These are phyloP conservation scores for Opisthograptis luteolata DNA, from an alignment of 2,888 invertebrate species.

Conservation along the genomic window DNA sequence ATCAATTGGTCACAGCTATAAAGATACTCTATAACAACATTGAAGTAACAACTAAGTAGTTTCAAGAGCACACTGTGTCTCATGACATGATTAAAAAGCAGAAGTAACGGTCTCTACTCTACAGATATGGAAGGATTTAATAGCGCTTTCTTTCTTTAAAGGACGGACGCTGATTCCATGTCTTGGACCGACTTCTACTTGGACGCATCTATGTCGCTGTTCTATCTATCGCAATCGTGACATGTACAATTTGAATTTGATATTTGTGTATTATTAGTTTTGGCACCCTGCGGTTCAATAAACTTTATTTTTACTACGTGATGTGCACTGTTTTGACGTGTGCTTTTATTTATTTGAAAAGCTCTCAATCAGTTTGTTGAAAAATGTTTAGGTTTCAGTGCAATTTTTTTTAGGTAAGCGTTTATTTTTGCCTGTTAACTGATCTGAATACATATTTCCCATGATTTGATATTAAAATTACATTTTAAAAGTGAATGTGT, in stretches of 20 bases:
- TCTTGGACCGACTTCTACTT: conserved; percentile 26
- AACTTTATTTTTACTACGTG: conserved; percentile 30
- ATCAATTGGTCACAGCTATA: conserved; percentile 15
- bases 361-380: conserved; percentile 19
- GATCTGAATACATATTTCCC: no score
- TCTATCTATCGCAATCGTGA: conserved; percentile 41
- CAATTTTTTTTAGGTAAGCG: not conserved
- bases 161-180: conserved; percentile 56
- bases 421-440: no score
- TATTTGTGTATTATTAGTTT: conserved; percentile 32
- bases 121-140: conserved; percentile 77
- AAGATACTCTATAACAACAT: conserved; percentile 8
- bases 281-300: conserved; percentile 25
- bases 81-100: conserved; percentile 29
- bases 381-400: not conserved
- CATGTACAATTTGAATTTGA: conserved; percentile 35
- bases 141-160: conserved; percentile 66
- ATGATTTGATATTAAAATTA: no score
- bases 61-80: conserved; percentile 9
- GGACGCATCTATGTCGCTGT: conserved; percentile 47
- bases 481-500: not conserved
- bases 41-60: not conserved
- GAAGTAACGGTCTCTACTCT: conserved; percentile 63
- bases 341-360: conserved; percentile 28
- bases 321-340: conserved; percentile 31